A percentile compares a stretch with the other conserved stretches of the same genome.
Conservation (phyloP, 1,140 invertebrate species). For the Zaprionus africanus region DNA sequence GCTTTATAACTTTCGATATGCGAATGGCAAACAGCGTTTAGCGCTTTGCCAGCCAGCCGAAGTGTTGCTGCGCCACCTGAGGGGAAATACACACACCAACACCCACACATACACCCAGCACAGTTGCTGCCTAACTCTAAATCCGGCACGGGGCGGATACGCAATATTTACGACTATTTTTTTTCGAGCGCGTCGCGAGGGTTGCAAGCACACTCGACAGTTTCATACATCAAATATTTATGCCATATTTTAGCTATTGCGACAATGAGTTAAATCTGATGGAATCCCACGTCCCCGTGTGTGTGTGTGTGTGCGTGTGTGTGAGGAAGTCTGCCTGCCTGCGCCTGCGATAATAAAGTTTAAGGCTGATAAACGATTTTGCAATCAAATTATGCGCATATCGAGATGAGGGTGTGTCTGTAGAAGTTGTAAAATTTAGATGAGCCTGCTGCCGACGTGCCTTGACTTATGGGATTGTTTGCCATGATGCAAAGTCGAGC, state of each 20-base stretch:
- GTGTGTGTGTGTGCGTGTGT: slow-evolving; percentile 26
- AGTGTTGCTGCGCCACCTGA: slow-evolving; percentile 67
- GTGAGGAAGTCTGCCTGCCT: slow-evolving; percentile 28
- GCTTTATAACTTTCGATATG: slow-evolving; percentile 82
- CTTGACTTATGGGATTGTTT: slow-evolving; percentile 14
- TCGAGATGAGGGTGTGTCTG: slow-evolving; percentile 20
- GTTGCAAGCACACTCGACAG: slow-evolving; percentile 19
- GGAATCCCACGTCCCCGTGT: slow-evolving; percentile 52
- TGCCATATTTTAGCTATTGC: slow-evolving; percentile 75
- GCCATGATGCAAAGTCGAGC: not conserved
- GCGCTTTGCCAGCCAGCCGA: slow-evolving; percentile 64
- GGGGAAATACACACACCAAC: slow-evolving; percentile 27
- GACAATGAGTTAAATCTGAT: slow-evolving; percentile 76
- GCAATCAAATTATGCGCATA: slow-evolving; percentile 65
- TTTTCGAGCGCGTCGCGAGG: slow-evolving; percentile 17
- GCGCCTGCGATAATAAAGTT: slow-evolving; percentile 63
- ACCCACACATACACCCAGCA: not conserved
- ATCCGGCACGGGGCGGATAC: slow-evolving; percentile 55
- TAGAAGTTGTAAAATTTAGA: slow-evolving; percentile 35
- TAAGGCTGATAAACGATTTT: slow-evolving; percentile 61
- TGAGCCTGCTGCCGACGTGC: slow-evolving; percentile 2
- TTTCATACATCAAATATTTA: slow-evolving; percentile 81
- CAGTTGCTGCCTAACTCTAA: slow-evolving; percentile 16
- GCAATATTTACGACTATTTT: slow-evolving; percentile 65
- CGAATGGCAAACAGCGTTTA: slow-evolving; percentile 81